Conservation (phyloP, 2,113 vertebrate genomes). For the Gopherus evgoodei region DNA sequence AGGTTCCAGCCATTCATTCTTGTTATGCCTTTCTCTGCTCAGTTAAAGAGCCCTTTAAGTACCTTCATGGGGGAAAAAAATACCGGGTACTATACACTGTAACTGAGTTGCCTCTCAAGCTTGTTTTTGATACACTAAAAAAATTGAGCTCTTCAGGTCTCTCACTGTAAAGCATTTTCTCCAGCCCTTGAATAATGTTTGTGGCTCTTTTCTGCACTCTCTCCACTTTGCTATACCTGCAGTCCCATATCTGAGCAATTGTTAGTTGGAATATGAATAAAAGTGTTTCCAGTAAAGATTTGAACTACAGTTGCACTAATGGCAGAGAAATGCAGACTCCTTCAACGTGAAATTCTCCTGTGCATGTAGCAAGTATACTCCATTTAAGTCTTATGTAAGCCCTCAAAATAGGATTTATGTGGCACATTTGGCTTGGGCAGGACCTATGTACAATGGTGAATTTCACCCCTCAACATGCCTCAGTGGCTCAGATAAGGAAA, state of each 20-base stretch:
- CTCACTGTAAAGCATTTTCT: not conserved
- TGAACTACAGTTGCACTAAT: not conserved
- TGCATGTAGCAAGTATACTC: not conserved
- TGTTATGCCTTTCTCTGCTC: not conserved
- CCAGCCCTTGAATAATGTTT: not conserved
- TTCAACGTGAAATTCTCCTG: not conserved
- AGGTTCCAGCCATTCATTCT: not conserved
- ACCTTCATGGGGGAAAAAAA: not conserved
- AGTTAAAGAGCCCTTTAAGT: not conserved
- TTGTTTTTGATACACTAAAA: not conserved
- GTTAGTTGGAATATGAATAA: not conserved
- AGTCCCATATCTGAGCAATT: not conserved
- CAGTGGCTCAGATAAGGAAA: not conserved
- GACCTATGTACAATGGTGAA: not conserved
- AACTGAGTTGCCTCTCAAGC: not conserved
- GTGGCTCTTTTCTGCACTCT: not conserved
- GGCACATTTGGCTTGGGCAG: not conserved
- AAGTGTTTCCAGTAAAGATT: not conserved
- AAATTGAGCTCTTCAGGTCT: not conserved
- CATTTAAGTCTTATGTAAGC: not conserved
- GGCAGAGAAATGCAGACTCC: not conserved
- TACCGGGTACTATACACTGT: not conserved
- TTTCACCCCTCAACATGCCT: not conserved
- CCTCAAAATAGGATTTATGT: not conserved
- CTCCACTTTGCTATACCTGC: not conserved